Evolutionary conservation across 2,797 vertebrate genomes (phyloP).

Genomic region (Lacerta agilis): DNA sequence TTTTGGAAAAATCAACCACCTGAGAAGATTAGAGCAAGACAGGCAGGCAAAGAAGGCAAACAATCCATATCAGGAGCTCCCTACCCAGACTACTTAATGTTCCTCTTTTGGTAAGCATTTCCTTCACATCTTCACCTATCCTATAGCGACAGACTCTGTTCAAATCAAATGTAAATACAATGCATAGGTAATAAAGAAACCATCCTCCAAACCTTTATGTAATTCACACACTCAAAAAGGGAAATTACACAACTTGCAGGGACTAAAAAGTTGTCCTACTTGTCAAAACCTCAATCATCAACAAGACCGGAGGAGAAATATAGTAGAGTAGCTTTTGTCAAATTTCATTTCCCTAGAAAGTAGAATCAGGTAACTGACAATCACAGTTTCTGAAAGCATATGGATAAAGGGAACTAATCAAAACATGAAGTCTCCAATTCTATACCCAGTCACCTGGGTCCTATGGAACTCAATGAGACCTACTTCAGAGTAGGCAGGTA

Average conservation of each 20-base stretch:
- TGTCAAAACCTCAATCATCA: background rate
- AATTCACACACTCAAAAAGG: background rate
- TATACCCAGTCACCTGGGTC: no score
- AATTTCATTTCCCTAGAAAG: background rate
- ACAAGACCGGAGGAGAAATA: background rate
- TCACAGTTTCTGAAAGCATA: background rate
- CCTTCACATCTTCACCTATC: background rate
- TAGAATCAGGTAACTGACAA: fast-evolving
- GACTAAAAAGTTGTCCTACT: background rate
- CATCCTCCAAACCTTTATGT: background rate
- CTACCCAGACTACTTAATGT: fast-evolving
- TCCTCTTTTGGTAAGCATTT: fast-evolving
- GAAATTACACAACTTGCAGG: background rate
- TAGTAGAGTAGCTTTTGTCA: background rate
- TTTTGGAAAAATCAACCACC: background rate
- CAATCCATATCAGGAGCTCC: background rate
- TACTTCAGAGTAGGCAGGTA: background rate
- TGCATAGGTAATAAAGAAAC: background rate
- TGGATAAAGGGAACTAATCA: background rate
- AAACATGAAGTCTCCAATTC: background rate
- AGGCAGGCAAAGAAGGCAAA: fast-evolving
- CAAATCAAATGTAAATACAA: background rate
- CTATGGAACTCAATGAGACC: background rate
- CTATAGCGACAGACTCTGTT: fast-evolving
- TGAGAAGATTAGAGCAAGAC: fast-evolving